phyloP scores from a whole-genome alignment of 2,113 vertebrate species.

The Ovis canadensis region DNA sequence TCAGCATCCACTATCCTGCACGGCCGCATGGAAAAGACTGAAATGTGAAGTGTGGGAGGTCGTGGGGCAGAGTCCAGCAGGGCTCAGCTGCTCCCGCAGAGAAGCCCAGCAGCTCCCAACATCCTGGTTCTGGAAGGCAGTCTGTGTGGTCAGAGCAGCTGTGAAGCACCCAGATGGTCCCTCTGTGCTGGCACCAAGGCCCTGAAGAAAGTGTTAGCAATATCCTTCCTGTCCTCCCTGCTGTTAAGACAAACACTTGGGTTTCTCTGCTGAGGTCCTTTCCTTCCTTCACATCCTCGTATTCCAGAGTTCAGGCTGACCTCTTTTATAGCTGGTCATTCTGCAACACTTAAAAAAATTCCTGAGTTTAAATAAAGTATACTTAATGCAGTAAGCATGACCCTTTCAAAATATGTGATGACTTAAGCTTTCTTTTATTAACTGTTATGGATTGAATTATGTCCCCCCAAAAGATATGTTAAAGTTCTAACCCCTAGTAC shows the following conservation, averaged over 20 bases:
- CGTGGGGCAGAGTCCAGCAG: background rate
- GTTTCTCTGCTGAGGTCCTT: background rate
- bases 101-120: background rate
- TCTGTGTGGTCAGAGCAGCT: background rate
- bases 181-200: background rate
- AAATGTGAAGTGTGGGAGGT: background rate
- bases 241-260: background rate
- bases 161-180: background rate
- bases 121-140: background rate
- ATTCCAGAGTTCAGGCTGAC: background rate
- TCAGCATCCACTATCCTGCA: background rate
- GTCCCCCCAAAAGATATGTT: background rate
- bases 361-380: background rate
- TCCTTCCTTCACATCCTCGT: background rate
- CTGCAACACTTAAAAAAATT: background rate
- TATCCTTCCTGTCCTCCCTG: background rate
- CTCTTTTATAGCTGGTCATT: background rate
- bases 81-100: background rate
- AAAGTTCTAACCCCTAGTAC: background rate
- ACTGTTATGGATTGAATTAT: background rate
- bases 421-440: background rate
- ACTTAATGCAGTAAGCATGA: background rate
- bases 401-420: background rate
- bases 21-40: background rate
- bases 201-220: background rate